Evolutionary conservation across 35 echinoderm and acorn worm genomes (phyloP).

Genomic region (Eucidaris tribuloides): DNA sequence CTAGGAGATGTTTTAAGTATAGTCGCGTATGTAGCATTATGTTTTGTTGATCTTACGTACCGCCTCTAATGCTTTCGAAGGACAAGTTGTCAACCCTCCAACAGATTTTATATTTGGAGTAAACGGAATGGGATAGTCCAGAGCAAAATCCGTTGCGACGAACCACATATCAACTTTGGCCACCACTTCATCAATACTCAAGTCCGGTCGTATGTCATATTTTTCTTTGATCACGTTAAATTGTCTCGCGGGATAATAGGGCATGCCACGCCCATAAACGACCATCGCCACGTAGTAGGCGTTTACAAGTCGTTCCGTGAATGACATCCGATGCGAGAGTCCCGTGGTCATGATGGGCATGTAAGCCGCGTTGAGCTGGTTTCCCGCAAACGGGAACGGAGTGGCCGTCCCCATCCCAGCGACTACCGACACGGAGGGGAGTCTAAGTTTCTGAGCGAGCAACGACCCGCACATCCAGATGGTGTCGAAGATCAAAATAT

Average conservation of each 20-base stretch:
- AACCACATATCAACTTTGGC: neutral
- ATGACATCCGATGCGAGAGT: neutral
- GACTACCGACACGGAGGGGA: neutral
- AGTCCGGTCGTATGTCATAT: neutral
- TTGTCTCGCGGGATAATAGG: neutral
- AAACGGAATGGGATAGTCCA: constrained; percentile 27
- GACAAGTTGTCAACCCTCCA: constrained; percentile 18
- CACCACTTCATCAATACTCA: neutral
- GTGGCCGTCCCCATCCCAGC: neutral
- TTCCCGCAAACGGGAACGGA: neutral
- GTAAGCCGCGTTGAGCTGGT: neutral
- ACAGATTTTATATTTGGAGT: constrained; percentile 28
- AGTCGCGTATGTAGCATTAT: too few species aligned
- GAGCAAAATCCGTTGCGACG: constrained; percentile 2
- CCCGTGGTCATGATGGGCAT: neutral
- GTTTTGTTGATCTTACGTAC: too few species aligned
- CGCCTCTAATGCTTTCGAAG: too few species aligned
- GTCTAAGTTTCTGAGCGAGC: neutral
- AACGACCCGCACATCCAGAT: constrained; percentile 3
- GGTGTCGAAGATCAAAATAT: neutral
- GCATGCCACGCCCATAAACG: neutral
- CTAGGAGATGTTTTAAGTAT: too few species aligned
- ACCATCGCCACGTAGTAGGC: neutral
- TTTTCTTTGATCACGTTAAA: neutral
- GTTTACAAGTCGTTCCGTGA: neutral